These are phyloP conservation scores for Chalcis sispes DNA, from an alignment of 2,888 invertebrate species.

Conservation along the genomic window DNA sequence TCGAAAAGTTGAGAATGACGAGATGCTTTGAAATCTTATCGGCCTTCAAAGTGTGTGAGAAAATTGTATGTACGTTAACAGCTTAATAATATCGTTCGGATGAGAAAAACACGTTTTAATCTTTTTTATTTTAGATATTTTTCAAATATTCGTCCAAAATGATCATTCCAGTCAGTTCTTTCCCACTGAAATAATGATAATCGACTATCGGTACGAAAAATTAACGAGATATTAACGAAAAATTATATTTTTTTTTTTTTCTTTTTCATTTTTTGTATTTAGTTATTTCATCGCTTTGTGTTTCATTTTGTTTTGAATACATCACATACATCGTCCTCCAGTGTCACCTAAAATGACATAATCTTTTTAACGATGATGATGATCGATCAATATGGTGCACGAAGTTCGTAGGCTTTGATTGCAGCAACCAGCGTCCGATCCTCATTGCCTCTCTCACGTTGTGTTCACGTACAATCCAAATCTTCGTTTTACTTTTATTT, in stretches of 20 bases:
- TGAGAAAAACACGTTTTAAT: constrained; percentile 9
- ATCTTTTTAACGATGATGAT: constrained; percentile 55
- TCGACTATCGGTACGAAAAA: constrained; percentile 2
- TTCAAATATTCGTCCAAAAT: constrained; percentile 1
- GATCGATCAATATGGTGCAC: constrained; percentile 41
- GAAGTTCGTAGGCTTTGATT: constrained; percentile 36
- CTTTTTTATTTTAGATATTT: not conserved
- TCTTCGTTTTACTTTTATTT: too few species aligned
- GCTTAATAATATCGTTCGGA: not conserved
- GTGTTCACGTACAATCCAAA: too few species aligned
- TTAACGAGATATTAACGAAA: not conserved
- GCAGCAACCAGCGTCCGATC: constrained; percentile 22
- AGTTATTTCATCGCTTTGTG: too few species aligned
- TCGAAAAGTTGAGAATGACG: constrained; percentile 35
- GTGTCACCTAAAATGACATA: constrained; percentile 75
- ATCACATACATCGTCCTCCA: constrained; percentile 61
- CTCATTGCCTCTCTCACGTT: constrained; percentile 18
- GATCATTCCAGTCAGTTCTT: constrained; percentile 34
- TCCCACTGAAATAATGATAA: constrained; percentile 26
- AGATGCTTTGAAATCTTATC: constrained; percentile 8
- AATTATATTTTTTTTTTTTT: not conserved
- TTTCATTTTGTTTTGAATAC: constrained; percentile 49
- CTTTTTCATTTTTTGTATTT: too few species aligned
- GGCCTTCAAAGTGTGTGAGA: not conserved
- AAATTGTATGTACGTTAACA: not conserved